These are phyloP conservation scores for Dolichallabes microphthalmus DNA, from an alignment of 2,113 vertebrate genomes.

Conservation along the genomic window DNA sequence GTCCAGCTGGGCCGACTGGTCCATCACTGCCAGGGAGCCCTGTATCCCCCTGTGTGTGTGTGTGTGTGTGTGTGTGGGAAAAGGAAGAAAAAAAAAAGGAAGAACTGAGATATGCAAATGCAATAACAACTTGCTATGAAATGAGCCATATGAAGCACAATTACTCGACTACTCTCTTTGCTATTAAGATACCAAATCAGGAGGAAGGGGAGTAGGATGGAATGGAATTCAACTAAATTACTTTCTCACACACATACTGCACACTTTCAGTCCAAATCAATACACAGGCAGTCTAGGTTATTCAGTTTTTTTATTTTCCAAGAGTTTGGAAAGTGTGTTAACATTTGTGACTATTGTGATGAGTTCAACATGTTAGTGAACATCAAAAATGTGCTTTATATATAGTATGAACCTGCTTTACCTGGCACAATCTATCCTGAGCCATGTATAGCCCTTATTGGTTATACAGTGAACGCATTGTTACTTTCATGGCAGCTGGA, in stretches of 20 bases:
- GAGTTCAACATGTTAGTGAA: not conserved
- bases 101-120: conserved; percentile 14
- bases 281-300: not conserved
- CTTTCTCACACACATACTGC: not conserved
- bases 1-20: conserved; percentile 55
- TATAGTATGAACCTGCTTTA: not conserved
- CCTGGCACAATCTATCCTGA: not conserved
- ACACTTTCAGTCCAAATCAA: not conserved
- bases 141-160: conserved; percentile 51
- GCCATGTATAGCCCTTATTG: not conserved
- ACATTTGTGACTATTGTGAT: conserved; percentile 8
- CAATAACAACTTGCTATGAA: conserved; percentile 24
- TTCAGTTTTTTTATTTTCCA: not conserved
- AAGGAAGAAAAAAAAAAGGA: conserved; percentile 35
- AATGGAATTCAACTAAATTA: conserved; percentile 3
- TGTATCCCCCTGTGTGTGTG: conserved; percentile 59
- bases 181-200: not conserved
- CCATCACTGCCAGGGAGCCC: conserved; percentile 60
- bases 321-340: not conserved
- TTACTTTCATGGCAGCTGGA: not conserved
- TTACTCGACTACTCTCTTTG: conserved; percentile 37
- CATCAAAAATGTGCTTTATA: not conserved
- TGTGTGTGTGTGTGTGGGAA: conserved; percentile 50
- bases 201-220: not conserved
- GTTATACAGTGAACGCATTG: not conserved